Percentiles rank a stretch among this genome's conserved stretches.
These are phyloP conservation scores for Conops quadrifasciatus DNA, from an alignment of 2,888 invertebrate genomes.

Conservation along the genomic window DNA sequence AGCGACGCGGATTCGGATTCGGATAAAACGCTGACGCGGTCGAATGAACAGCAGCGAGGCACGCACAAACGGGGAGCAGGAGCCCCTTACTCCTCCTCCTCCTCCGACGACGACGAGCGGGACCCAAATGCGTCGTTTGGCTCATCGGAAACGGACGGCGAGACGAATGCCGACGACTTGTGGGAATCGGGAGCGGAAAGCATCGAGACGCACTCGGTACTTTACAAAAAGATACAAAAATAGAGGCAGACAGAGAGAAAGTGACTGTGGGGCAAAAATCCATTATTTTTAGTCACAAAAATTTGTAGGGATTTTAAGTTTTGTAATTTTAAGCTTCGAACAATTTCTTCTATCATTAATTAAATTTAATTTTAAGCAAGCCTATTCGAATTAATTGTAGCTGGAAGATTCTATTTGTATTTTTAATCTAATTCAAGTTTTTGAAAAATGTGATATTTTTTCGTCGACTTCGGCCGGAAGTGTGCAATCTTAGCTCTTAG, in stretches of 20 bases:
- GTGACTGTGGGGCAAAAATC: conserved; percentile 17
- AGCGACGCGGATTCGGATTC: conserved; percentile 59
- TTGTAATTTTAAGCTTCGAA: too few species aligned
- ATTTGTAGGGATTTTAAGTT: too few species aligned
- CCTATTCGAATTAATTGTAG: too few species aligned
- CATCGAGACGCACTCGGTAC: conserved; percentile 86
- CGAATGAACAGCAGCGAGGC: conserved; percentile 29
- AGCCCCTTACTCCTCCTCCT: conserved; percentile 48
- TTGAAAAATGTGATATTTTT: conserved; percentile 64
- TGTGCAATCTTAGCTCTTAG: conserved; percentile 60
- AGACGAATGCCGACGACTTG: conserved; percentile 80
- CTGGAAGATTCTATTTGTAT: conserved; percentile 36
- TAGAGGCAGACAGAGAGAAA: conserved; percentile 27
- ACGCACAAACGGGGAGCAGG: conserved; percentile 40
- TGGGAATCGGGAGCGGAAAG: conserved; percentile 90
- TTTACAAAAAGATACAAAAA: conserved; percentile 78
- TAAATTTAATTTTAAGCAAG: too few species aligned
- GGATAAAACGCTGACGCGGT: conserved; percentile 56
- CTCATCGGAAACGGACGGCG: conserved; percentile 70
- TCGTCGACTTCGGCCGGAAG: conserved; percentile 64
- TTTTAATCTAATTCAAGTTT: conserved; percentile 37
- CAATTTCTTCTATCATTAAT: too few species aligned
- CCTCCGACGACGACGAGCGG: conserved; percentile 72
- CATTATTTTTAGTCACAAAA: not conserved
- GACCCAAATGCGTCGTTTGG: conserved; percentile 70